Evolutionary conservation across 2,888 invertebrate genomes (phyloP).

Genomic region (Acanthosepion lycidas): DNA sequence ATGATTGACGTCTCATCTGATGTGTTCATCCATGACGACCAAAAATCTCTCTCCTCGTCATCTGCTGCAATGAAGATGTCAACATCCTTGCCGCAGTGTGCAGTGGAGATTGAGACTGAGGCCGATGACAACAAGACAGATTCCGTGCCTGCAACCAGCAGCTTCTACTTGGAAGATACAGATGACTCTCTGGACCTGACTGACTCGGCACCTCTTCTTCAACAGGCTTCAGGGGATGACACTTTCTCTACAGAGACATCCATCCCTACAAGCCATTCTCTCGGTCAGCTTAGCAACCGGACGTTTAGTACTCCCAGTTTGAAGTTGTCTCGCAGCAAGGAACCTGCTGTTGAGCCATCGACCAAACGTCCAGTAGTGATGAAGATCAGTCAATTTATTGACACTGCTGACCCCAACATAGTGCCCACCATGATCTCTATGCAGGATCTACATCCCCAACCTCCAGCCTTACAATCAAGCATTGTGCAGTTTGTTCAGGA

Average conservation of each 20-base stretch:
- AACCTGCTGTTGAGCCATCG: neutral
- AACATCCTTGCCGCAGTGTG: constrained; percentile 23
- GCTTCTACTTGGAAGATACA: constrained; percentile 39
- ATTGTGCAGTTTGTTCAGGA: constrained; percentile 24
- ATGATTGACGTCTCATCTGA: constrained; percentile 40
- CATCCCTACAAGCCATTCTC: constrained; percentile 36
- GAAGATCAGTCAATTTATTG: constrained; percentile 24
- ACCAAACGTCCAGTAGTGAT: constrained; percentile 44
- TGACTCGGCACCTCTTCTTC: constrained; percentile 8
- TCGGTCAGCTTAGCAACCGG: constrained; percentile 40
- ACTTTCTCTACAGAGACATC: neutral
- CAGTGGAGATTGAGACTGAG: constrained; percentile 35
- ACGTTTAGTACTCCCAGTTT: constrained; percentile 14
- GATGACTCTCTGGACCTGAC: constrained; percentile 42
- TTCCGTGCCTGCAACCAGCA: constrained; percentile 37
- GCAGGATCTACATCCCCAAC: constrained; percentile 34
- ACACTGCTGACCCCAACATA: neutral
- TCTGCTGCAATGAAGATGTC: neutral
- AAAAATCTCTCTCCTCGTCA: neutral
- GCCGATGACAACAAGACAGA: constrained; percentile 41
- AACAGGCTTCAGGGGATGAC: constrained; percentile 37
- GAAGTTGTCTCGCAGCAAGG: constrained; percentile 20
- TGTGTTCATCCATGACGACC: constrained; percentile 23
- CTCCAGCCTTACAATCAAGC: neutral
- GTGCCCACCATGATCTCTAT: constrained; percentile 45